These are phyloP conservation scores for Oligia latruncula DNA, from an alignment of 2,888 invertebrate genomes.

Conservation along the genomic window DNA sequence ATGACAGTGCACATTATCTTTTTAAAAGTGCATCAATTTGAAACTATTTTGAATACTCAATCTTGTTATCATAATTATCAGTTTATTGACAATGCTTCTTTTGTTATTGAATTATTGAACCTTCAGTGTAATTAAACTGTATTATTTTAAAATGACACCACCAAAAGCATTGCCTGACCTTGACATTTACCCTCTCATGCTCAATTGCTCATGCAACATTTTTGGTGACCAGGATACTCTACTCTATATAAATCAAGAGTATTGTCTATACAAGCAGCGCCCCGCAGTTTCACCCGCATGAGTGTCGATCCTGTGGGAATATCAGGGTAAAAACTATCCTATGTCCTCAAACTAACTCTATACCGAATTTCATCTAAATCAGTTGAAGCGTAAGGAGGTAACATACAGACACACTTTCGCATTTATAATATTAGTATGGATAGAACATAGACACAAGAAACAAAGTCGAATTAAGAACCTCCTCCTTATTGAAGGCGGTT, in stretches of 20 bases:
- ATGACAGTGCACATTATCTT: not conserved
- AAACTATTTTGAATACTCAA: not conserved
- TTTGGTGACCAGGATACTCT: not conserved
- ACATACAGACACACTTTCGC: too few relatives aligned
- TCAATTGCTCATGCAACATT: not conserved
- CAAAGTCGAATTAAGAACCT: too few relatives aligned
- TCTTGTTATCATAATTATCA: slow-evolving; percentile 9
- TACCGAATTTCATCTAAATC: too few relatives aligned
- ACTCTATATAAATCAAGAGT: not conserved
- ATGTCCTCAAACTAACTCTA: too few relatives aligned
- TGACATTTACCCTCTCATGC: not conserved
- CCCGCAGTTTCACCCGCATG: too few relatives aligned
- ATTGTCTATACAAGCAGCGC: not conserved
- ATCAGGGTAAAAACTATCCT: too few relatives aligned
- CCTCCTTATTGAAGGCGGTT: too few relatives aligned
- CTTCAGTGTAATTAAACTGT: not conserved
- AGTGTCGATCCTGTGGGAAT: too few relatives aligned
- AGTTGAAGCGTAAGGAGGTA: too few relatives aligned
- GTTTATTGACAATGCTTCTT: slow-evolving; percentile 27
- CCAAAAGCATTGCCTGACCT: not conserved
- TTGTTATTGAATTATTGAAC: slow-evolving; percentile 24
- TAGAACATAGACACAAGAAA: not conserved
- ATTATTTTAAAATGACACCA: not conserved
- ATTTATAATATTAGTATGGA: too few relatives aligned
- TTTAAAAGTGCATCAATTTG: not conserved